These are phyloP conservation scores for Cetonia aurata DNA, from an alignment of 2,888 invertebrate genomes.

Conservation along the genomic window DNA sequence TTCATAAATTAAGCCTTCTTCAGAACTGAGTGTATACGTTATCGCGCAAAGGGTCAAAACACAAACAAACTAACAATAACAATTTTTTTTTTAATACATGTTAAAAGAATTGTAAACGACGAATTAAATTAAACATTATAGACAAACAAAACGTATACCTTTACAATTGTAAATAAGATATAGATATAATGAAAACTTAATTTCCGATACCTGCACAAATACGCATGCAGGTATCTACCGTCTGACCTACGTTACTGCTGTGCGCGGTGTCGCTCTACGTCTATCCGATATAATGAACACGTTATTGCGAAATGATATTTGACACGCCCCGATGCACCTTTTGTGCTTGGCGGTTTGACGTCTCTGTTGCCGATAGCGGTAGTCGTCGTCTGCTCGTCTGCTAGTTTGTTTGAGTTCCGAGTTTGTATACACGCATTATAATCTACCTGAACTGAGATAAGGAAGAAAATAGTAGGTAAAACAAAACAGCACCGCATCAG, in stretches of 20 bases:
- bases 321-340: conserved; percentile 37
- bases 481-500: not conserved
- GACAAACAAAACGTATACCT: too few species aligned
- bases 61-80: too few species aligned
- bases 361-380: conserved; percentile 21
- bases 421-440: not conserved
- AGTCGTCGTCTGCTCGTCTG: conserved; percentile 8
- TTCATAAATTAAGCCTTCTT: too few species aligned
- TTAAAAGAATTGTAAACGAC: too few species aligned
- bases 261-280: not conserved
- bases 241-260: conserved; percentile 10
- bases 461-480: not conserved
- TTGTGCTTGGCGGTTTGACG: conserved; percentile 26
- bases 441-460: conserved; percentile 5
- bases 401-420: not conserved
- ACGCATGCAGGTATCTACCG: not conserved
- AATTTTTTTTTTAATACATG: too few species aligned
- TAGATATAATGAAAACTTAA: conserved; percentile 32
- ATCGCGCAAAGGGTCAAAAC: too few species aligned
- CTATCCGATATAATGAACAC: conserved; percentile 36
- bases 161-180: too few species aligned
- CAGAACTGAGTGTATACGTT: too few species aligned
- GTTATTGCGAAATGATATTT: conserved; percentile 41
- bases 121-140: too few species aligned
- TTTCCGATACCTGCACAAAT: conserved; percentile 16